Evolutionary conservation across 2,113 vertebrate genomes (phyloP).

Genomic region (Eublepharis macularius): DNA sequence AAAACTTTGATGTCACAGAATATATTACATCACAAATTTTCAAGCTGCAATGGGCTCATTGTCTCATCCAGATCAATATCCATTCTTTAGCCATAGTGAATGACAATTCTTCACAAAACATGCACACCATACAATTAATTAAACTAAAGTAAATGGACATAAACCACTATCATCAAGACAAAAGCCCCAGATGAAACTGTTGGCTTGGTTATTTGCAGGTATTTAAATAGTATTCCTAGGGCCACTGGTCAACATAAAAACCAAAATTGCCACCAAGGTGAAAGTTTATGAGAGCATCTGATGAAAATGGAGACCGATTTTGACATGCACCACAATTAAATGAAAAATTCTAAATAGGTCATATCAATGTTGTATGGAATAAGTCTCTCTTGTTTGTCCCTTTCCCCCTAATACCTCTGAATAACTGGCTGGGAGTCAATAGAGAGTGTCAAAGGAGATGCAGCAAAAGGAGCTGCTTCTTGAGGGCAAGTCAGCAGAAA

Average conservation of each 20-base stretch:
- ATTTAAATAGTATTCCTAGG: background rate
- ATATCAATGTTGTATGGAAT: too few relatives aligned
- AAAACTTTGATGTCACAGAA: background rate
- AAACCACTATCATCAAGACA: background rate
- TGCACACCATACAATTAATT: background rate
- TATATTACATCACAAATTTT: background rate
- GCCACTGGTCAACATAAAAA: background rate
- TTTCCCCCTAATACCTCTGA: too few relatives aligned
- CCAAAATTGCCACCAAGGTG: too few relatives aligned
- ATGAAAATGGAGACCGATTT: background rate
- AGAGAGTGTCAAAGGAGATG: too few relatives aligned
- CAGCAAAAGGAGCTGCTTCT: too few relatives aligned
- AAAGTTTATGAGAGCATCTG: background rate
- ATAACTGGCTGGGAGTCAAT: too few relatives aligned
- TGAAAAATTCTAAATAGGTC: background rate
- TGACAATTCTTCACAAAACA: too few relatives aligned
- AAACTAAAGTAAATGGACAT: background rate
- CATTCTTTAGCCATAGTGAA: too few relatives aligned
- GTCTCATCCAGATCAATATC: background rate
- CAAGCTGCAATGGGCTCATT: background rate
- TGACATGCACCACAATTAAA: background rate
- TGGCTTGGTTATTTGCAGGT: too few relatives aligned
- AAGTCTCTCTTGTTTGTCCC: too few relatives aligned
- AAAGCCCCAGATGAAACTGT: background rate
- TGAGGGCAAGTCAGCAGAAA: too few relatives aligned